A percentile compares a stretch with the other conserved stretches of the same genome.
These are phyloP conservation scores for Xiphorhynchus elegans DNA, from an alignment of 2,113 vertebrate species.

Conservation along the genomic window DNA sequence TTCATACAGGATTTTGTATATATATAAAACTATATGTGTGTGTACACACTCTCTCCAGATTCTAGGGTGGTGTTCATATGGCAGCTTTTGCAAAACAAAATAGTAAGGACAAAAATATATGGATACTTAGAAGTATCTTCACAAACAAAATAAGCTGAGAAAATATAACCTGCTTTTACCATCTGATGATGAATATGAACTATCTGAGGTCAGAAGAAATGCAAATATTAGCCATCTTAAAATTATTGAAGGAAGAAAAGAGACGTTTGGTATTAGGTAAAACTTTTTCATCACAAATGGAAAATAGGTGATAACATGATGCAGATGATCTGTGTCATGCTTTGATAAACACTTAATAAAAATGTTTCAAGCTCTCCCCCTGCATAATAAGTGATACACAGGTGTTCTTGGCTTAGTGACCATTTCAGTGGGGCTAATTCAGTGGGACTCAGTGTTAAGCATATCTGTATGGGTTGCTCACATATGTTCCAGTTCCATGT, in stretches of 20 bases:
- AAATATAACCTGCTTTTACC: background rate
- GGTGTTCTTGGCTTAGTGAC: background rate
- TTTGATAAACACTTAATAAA: conserved; percentile 50
- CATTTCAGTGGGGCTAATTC: background rate
- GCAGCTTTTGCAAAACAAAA: background rate
- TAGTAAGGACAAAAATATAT: background rate
- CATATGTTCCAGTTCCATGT: background rate
- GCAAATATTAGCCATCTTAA: background rate
- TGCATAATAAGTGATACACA: background rate
- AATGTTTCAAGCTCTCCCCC: background rate
- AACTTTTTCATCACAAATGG: background rate
- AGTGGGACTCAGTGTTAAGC: background rate
- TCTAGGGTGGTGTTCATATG: background rate
- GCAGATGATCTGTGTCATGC: background rate
- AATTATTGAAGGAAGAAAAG: background rate
- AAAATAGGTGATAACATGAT: background rate
- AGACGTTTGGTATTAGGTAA: background rate
- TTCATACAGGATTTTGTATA: background rate
- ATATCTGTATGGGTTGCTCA: background rate
- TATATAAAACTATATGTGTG: background rate
- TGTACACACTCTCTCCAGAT: background rate
- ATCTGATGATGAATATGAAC: background rate
- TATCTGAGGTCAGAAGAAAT: background rate
- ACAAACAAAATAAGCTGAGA: background rate
- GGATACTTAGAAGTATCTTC: background rate